Evolutionary conservation across 2,113 vertebrate genomes (phyloP).

Genomic region (Perca flavescens): DNA sequence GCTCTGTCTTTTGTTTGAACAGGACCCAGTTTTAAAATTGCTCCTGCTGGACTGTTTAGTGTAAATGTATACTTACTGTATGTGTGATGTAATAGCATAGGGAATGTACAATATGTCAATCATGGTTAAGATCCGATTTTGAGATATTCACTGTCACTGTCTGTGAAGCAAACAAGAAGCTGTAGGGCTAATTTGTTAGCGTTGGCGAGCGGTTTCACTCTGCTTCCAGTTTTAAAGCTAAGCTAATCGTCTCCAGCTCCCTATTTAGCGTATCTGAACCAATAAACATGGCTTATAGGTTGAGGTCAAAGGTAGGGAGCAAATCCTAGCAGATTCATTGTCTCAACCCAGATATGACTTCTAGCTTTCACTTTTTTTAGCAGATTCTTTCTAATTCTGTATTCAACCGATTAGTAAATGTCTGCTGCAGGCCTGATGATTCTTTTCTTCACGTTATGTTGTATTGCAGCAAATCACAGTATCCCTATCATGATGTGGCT

Average conservation of each 20-base stretch:
- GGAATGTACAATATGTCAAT: background rate
- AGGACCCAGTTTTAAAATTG: constrained; percentile 3
- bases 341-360: background rate
- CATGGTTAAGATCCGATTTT: background rate
- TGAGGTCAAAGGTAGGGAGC: background rate
- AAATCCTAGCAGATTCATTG: background rate
- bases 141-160: too few relatives aligned
- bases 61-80: background rate
- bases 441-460: background rate
- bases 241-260: too few relatives aligned
- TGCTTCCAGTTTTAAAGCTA: too few relatives aligned
- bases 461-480: background rate
- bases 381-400: background rate
- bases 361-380: background rate
- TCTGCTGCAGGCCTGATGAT: too few relatives aligned
- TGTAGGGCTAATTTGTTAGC: too few relatives aligned
- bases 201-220: too few relatives aligned
- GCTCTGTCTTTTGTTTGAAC: constrained; percentile 33
- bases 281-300: too few relatives aligned
- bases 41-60: constrained; percentile 18
- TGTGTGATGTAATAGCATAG: background rate
- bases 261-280: too few relatives aligned
- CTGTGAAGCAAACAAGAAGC: background rate
- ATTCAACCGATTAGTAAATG: too few relatives aligned
- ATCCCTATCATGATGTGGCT: background rate